Conservation (phyloP, 2,113 vertebrate species). For the Sinocyclocheilus rhinocerous region DNA sequence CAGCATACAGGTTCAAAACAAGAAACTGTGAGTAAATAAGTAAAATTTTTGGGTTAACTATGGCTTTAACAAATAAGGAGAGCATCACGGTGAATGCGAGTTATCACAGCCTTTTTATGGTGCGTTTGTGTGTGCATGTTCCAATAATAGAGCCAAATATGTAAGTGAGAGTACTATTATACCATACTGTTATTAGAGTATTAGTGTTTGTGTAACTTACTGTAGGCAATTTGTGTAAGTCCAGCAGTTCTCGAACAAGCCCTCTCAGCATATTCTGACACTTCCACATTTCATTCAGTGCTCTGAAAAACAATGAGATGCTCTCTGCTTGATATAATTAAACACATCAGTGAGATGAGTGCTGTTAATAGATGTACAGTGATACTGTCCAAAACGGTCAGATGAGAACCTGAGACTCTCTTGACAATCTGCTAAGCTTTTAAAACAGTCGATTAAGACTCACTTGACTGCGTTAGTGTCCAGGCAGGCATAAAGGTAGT, state of each 20-base stretch:
- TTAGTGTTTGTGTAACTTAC: slow-evolving; percentile 69
- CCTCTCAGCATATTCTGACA: slow-evolving; percentile 98
- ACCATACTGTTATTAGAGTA: too few relatives aligned
- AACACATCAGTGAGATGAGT: slow-evolving; percentile 6
- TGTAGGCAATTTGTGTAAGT: slow-evolving; percentile 94
- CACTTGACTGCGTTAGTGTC: slow-evolving; percentile 98
- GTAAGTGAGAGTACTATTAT: neutral
- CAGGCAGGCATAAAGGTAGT: slow-evolving; percentile 98
- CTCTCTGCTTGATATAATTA: slow-evolving; percentile 30
- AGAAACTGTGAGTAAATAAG: too few relatives aligned
- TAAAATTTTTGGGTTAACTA: too few relatives aligned
- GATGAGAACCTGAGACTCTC: neutral
- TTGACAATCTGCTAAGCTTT: slow-evolving; percentile 5
- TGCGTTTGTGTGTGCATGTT: neutral
- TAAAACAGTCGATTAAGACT: slow-evolving; percentile 67
- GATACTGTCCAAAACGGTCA: neutral
- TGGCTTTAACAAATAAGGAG: too few relatives aligned
- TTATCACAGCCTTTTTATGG: too few relatives aligned
- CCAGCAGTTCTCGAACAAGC: slow-evolving; percentile 92
- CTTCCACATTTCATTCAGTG: slow-evolving; percentile 99
- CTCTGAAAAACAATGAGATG: slow-evolving; percentile 72
- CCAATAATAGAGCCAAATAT: neutral
- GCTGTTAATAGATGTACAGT: neutral
- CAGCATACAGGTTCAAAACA: too few relatives aligned
- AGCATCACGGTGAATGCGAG: too few relatives aligned